These are phyloP conservation scores for Gobius niger DNA, from an alignment of 2,113 vertebrate species.

Conservation along the genomic window DNA sequence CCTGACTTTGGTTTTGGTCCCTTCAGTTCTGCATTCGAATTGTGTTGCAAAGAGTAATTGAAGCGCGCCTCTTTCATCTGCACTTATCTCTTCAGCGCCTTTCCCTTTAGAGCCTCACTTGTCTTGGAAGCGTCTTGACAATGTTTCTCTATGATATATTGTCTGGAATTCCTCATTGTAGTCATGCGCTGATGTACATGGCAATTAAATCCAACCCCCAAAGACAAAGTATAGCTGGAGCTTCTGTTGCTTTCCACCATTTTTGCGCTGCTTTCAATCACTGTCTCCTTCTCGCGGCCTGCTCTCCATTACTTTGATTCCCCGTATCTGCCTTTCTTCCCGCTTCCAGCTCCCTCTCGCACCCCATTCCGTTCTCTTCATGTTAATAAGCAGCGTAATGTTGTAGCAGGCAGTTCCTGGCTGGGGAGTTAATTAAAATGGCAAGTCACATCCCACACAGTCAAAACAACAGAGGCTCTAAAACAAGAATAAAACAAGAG, in stretches of 20 bases:
- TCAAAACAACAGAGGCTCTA: slow-evolving; percentile 73
- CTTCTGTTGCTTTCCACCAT: slow-evolving; percentile 14
- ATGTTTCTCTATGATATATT: slow-evolving; percentile 68
- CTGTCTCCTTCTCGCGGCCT: slow-evolving; percentile 34
- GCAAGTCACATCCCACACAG: slow-evolving; percentile 75
- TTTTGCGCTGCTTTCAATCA: slow-evolving; percentile 56
- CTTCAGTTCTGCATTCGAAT: slow-evolving; percentile 52
- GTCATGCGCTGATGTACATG: slow-evolving; percentile 58
- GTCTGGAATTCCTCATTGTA: slow-evolving; percentile 60
- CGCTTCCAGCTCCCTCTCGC: slow-evolving; percentile 23
- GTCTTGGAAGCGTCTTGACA: slow-evolving; percentile 55
- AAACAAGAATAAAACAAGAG: not conserved
- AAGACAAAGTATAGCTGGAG: slow-evolving; percentile 34
- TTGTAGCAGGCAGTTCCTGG: slow-evolving; percentile 61
- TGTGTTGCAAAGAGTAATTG: slow-evolving; percentile 63
- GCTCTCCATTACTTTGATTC: slow-evolving; percentile 44
- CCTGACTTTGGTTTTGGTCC: slow-evolving; percentile 38
- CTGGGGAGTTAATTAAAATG: slow-evolving; percentile 80
- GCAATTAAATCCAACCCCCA: slow-evolving; percentile 71
- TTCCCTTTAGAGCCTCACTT: slow-evolving; percentile 53
- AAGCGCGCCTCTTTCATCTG: slow-evolving; percentile 67
- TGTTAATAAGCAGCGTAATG: slow-evolving; percentile 67
- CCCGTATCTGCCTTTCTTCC: slow-evolving; percentile 37
- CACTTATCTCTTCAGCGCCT: slow-evolving; percentile 61
- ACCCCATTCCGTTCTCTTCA: slow-evolving; percentile 46